A percentile compares a stretch with the other conserved stretches of the same genome.
phyloP scores from a whole-genome alignment of 1,140 invertebrate genomes.

The Eriosoma lanigerum region DNA sequence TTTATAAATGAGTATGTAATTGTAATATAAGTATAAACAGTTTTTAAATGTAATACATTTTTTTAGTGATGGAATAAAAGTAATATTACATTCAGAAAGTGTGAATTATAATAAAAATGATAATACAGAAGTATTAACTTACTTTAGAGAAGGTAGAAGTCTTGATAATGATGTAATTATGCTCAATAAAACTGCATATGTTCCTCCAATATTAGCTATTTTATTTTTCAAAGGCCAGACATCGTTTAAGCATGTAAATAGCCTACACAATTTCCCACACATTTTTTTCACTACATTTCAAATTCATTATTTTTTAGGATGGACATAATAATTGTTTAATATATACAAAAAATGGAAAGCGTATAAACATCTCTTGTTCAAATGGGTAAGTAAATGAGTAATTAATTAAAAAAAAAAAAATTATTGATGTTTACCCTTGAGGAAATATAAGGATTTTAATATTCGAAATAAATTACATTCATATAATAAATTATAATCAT shows the following conservation, averaged over 20 bases:
- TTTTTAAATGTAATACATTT: constrained; percentile 49
- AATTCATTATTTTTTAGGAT: constrained; percentile 7
- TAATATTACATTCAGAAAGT: constrained; percentile 62
- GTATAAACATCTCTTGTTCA: constrained; percentile 40
- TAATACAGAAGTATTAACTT: constrained; percentile 58
- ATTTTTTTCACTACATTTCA: not conserved
- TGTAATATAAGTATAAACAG: not conserved
- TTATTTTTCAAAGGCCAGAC: constrained; percentile 58
- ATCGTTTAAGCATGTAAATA: constrained; percentile 48
- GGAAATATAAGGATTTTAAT: too few relatives aligned
- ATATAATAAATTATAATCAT: too few relatives aligned
- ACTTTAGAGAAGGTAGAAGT: constrained; percentile 60
- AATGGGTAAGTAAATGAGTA: constrained; percentile 13
- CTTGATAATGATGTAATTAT: constrained; percentile 59
- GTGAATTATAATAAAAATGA: constrained; percentile 62
- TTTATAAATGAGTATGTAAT: constrained; percentile 34
- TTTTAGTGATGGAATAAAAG: constrained; percentile 60
- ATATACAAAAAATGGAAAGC: constrained; percentile 38
- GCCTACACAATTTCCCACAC: not conserved
- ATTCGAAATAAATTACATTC: too few relatives aligned
- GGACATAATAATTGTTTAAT: constrained; percentile 42
- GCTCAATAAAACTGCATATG: constrained; percentile 61
- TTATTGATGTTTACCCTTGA: too few relatives aligned
- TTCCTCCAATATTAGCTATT: constrained; percentile 62
- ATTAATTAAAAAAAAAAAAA: too few relatives aligned